Evolutionary conservation across 1,140 invertebrate species (phyloP).

Genomic region (Aphelinus atriplicis): DNA sequence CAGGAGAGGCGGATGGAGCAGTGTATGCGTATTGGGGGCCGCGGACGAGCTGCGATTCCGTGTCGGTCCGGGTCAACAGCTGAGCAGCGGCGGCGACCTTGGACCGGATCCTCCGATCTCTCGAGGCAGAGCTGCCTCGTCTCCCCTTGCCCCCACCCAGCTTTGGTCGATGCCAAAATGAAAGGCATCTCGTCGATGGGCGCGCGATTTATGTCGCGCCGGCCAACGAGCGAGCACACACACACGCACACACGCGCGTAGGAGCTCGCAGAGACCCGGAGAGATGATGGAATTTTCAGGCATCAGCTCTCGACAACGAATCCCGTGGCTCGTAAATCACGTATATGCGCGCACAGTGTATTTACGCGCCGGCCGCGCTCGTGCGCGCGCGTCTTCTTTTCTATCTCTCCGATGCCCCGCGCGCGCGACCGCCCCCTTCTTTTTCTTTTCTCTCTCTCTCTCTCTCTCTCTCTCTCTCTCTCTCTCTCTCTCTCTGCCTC

Average conservation of each 20-base stretch:
- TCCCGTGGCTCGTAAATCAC: constrained; percentile 32
- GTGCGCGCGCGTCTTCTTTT: no score
- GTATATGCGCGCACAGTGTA: background rate
- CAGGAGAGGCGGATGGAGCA: no score
- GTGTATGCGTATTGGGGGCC: constrained; percentile 32
- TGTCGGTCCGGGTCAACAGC: constrained; percentile 25
- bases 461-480: constrained; percentile 23
- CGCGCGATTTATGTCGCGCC: constrained; percentile 34
- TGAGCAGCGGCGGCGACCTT: constrained; percentile 24
- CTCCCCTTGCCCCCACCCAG: constrained; percentile 2
- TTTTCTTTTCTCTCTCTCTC: constrained; percentile 10
- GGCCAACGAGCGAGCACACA: background rate
- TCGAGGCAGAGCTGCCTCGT: background rate
- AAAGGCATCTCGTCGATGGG: constrained; percentile 37
- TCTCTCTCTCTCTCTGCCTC: constrained; percentile 18
- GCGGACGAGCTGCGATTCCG: constrained; percentile 49
- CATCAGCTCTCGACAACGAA: constrained; percentile 28
- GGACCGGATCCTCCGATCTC: constrained; percentile 7
- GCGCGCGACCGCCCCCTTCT: no score
- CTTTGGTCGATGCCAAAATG: constrained; percentile 21
- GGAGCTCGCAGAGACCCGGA: no score
- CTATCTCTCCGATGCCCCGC: no score
- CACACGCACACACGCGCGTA: background rate
- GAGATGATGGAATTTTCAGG: constrained; percentile 31
- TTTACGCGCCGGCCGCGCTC: no score